Conservation (phyloP, 2,888 invertebrate genomes). For the Anthrax anthrax region DNA sequence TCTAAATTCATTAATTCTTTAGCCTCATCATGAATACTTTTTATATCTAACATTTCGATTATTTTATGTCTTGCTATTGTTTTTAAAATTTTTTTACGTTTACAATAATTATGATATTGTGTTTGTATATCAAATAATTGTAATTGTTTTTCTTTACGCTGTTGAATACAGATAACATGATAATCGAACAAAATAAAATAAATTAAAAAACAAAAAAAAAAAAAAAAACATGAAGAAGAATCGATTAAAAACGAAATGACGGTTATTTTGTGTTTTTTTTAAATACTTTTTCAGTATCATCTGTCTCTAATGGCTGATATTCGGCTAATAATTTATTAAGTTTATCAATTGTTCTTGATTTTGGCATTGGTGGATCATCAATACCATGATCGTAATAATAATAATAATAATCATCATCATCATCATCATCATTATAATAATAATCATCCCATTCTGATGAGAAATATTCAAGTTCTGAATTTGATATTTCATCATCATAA, state of each 20-base stretch:
- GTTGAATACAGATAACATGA: no score
- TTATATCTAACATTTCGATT: neutral
- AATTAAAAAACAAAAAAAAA: no score
- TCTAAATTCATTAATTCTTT: conserved; percentile 4
- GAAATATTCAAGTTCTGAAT: conserved; percentile 7
- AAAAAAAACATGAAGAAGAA: no score
- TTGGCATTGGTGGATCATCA: neutral
- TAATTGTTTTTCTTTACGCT: conserved; percentile 1
- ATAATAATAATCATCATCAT: no score
- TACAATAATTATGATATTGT: conserved; percentile 6
- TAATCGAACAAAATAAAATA: no score
- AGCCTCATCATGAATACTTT: conserved; percentile 1
- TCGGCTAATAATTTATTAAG: neutral
- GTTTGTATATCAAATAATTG: conserved; percentile 1
- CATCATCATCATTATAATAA: no score
- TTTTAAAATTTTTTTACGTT: conserved; percentile 3
- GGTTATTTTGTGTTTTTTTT: no score
- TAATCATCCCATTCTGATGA: conserved; percentile 7
- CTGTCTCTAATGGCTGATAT: neutral
- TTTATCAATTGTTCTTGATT: conserved; percentile 3
- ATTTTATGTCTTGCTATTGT: conserved; percentile 4
- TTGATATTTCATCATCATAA: conserved; percentile 5
- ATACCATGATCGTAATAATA: no score
- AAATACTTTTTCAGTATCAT: neutral
- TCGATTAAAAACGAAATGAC: no score